phyloP scores from a whole-genome alignment of 1,140 invertebrate species.

The Nautilus pompilius region DNA sequence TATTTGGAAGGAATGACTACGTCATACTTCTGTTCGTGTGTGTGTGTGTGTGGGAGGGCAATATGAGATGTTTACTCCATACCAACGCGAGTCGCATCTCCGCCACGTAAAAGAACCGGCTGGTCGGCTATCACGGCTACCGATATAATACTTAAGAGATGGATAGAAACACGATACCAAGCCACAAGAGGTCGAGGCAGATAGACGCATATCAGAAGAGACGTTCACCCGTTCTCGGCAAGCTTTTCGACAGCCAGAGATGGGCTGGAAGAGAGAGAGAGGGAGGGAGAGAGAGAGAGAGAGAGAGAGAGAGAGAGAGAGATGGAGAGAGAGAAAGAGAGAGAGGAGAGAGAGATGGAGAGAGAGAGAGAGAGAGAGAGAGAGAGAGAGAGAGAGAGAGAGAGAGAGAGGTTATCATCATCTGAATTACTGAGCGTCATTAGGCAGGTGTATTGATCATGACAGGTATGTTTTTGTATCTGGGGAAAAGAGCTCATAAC shows the following conservation, averaged over 20 bases:
- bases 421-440: too few relatives aligned
- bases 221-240: too few relatives aligned
- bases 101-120: not conserved
- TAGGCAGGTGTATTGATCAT: too few relatives aligned
- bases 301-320: not conserved
- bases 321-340: not conserved
- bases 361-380: not conserved
- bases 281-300: not conserved
- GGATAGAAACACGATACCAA: not conserved
- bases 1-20: too few relatives aligned
- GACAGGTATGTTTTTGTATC: not conserved
- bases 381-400: not conserved
- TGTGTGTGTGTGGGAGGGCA: too few relatives aligned
- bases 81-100: too few relatives aligned
- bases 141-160: not conserved
- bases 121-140: not conserved
- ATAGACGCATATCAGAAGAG: too few relatives aligned
- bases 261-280: not conserved
- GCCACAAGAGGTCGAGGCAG: too few relatives aligned
- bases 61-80: too few relatives aligned
- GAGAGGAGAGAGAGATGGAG: not conserved
- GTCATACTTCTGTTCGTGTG: too few relatives aligned
- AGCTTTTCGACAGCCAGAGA: too few relatives aligned
- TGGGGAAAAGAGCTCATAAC: not conserved
- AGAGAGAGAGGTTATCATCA: not conserved